Conservation (phyloP, 2,113 vertebrate genomes). For the Promerops cafer region DNA sequence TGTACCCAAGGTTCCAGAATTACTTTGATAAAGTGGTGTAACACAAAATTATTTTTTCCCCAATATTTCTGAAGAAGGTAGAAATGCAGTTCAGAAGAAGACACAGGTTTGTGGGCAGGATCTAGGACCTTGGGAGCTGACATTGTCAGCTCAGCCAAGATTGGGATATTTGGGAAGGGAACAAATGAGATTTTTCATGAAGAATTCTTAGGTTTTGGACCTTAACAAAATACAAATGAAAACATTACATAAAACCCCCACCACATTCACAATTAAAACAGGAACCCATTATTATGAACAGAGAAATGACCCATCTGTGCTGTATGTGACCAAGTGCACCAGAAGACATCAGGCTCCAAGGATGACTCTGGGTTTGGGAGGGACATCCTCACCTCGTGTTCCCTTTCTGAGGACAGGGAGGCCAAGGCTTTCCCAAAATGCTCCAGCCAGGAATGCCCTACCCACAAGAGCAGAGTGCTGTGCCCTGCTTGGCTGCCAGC, state of each 20-base stretch:
- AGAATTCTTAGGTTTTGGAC: background rate
- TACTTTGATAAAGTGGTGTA: background rate
- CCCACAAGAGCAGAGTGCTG: fast-evolving
- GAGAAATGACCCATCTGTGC: background rate
- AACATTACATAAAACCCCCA: background rate
- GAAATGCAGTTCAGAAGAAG: background rate
- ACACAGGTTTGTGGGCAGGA: background rate
- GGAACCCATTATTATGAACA: background rate
- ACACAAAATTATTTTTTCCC: fast-evolving
- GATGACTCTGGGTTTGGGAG: background rate
- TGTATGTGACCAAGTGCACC: background rate
- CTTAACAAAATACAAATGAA: background rate
- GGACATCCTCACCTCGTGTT: fast-evolving
- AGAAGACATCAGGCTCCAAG: background rate
- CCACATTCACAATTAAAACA: background rate
- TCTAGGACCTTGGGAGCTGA: background rate
- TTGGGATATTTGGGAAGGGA: background rate
- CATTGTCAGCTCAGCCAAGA: background rate
- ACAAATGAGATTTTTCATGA: background rate
- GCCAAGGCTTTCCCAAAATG: background rate
- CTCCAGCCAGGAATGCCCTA: background rate
- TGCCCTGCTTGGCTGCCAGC: background rate
- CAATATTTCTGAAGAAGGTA: background rate
- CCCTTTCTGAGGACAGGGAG: background rate
- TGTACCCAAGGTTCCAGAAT: background rate